Evolutionary conservation across 2,113 vertebrate genomes (phyloP).

Genomic region (Aviceda subcristata): DNA sequence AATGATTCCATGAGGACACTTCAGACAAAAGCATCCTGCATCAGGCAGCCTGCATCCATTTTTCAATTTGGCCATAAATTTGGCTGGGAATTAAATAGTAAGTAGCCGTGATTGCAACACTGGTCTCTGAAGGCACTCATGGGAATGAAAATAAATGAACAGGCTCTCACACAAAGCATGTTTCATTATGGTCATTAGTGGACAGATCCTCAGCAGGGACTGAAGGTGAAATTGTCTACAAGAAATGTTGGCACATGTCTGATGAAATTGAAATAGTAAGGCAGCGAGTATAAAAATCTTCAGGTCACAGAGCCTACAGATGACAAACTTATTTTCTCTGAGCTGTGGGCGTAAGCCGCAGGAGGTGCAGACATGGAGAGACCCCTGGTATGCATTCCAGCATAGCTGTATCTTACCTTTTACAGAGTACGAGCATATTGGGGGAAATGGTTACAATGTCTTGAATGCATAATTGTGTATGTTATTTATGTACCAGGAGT

Average conservation of each 20-base stretch:
- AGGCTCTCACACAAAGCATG: slow-evolving; percentile 86
- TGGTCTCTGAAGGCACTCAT: slow-evolving; percentile 82
- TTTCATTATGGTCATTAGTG: slow-evolving; percentile 92
- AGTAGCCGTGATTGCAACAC: slow-evolving; percentile 84
- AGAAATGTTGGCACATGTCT: slow-evolving; percentile 70
- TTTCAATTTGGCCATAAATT: slow-evolving; percentile 89
- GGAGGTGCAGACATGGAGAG: background rate
- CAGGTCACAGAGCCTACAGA: background rate
- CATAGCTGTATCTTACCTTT: background rate
- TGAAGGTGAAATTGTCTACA: slow-evolving; percentile 77
- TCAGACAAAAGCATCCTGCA: slow-evolving; percentile 80
- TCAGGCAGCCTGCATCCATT: slow-evolving; percentile 82
- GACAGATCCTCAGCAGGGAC: slow-evolving; percentile 72
- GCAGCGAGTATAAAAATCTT: background rate
- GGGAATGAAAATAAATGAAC: slow-evolving; percentile 92
- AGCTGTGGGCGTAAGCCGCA: background rate
- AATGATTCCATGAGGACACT: slow-evolving; percentile 79
- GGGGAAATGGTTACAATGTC: background rate
- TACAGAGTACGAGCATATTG: background rate
- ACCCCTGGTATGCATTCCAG: background rate
- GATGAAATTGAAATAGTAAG: slow-evolving; percentile 37
- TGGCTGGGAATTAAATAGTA: slow-evolving; percentile 87
- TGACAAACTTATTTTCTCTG: background rate
- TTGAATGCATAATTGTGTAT: background rate
- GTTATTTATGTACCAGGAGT: background rate